Conservation (phyloP, 2,888 invertebrate genomes). For the Petrophora chlorosata region DNA sequence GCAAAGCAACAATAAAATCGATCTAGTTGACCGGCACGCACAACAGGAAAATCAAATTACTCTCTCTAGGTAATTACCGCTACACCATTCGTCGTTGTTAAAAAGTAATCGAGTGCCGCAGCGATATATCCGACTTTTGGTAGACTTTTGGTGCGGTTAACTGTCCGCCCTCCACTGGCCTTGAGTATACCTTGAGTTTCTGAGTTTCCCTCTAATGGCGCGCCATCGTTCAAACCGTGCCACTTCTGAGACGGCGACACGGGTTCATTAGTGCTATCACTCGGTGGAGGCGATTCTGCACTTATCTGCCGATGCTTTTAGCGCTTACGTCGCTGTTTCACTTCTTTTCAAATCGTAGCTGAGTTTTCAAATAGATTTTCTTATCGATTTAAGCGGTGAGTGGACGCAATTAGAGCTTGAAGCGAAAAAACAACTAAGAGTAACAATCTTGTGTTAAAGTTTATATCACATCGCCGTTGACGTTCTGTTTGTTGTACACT, state of each 20-base stretch:
- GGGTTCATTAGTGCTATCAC: conserved; percentile 81
- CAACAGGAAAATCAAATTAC: conserved; percentile 23
- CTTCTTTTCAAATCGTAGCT: conserved; percentile 49
- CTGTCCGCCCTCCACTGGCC: conserved; percentile 69
- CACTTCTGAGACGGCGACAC: conserved; percentile 74
- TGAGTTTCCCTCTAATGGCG: conserved; percentile 67
- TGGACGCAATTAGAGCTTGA: conserved; percentile 37
- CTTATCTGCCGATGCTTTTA: conserved; percentile 78
- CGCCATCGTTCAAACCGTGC: conserved; percentile 69
- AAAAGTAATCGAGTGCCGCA: conserved; percentile 24
- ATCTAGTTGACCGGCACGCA: conserved; percentile 6
- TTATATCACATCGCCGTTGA: conserved; percentile 2
- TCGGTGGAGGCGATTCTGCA: conserved; percentile 59
- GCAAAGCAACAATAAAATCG: background rate
- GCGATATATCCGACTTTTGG: conserved; percentile 54
- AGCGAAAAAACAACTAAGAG: conserved; percentile 19
- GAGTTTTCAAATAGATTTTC: conserved; percentile 54
- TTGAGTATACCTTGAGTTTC: no score
- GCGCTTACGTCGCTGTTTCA: conserved; percentile 63
- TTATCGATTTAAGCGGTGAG: conserved; percentile 47
- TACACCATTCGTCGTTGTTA: conserved; percentile 17
- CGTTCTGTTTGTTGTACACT: background rate
- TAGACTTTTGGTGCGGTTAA: conserved; percentile 64
- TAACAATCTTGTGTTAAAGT: conserved; percentile 5
- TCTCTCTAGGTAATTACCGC: conserved; percentile 29